A percentile compares a stretch with the other conserved stretches of the same genome.
Evolutionary conservation across 2,888 invertebrate species (phyloP).

Genomic region (Netelia fuscicornis): DNA sequence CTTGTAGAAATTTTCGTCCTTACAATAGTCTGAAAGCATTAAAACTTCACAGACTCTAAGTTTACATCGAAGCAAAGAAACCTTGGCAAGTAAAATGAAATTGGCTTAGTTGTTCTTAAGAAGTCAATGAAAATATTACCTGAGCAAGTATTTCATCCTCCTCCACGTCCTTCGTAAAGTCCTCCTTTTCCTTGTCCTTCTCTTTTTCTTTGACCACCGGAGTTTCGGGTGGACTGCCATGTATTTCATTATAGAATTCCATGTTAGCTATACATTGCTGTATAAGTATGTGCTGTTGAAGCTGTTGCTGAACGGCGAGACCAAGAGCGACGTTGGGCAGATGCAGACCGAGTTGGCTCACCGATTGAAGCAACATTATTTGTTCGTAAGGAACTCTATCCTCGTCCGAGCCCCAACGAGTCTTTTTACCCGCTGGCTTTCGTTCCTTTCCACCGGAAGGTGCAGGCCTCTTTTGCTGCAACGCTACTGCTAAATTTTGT

Average conservation of each 20-base stretch:
- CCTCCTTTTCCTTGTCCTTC: constrained; percentile 74
- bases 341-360: constrained; percentile 80
- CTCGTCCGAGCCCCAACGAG: constrained; percentile 83
- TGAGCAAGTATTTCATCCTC: constrained; percentile 75
- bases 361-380: constrained; percentile 82
- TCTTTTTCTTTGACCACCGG: constrained; percentile 63
- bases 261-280: constrained; percentile 74
- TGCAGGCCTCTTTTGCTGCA: constrained; percentile 72
- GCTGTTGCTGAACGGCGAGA: constrained; percentile 79
- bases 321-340: constrained; percentile 80
- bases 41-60: background rate
- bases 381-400: constrained; percentile 83
- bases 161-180: constrained; percentile 76
- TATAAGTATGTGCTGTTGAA: constrained; percentile 74
- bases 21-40: too few relatives aligned
- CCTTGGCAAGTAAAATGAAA: too few relatives aligned
- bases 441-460: constrained; percentile 76
- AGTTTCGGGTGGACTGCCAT: constrained; percentile 64
- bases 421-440: constrained; percentile 82
- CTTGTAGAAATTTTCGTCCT: too few relatives aligned
- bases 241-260: constrained; percentile 77
- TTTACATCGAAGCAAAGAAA: background rate
- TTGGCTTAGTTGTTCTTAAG: too few relatives aligned
- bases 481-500: constrained; percentile 44
- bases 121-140: constrained; percentile 65